A percentile compares a stretch with the other conserved stretches of the same genome.
phyloP scores from a whole-genome alignment of 2,888 invertebrate species.

The Drosophila siamana region DNA sequence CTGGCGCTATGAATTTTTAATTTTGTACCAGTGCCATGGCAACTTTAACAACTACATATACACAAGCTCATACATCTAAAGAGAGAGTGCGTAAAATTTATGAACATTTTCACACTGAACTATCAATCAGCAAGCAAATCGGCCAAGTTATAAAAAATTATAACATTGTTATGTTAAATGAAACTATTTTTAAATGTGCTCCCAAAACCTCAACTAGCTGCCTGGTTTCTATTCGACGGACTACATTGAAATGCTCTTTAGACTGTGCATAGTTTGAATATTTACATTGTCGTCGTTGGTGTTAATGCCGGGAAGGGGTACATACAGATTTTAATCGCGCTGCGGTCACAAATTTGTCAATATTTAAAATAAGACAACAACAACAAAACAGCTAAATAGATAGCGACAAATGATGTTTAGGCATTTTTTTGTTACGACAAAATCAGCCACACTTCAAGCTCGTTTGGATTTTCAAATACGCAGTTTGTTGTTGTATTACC shows the following conservation, averaged over 20 bases:
- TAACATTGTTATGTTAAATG: constrained; percentile 27
- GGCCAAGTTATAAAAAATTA: constrained; percentile 46
- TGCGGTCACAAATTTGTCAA: constrained; percentile 73
- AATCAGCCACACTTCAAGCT: constrained; percentile 74
- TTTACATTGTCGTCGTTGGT: constrained; percentile 37
- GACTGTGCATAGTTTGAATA: constrained; percentile 49
- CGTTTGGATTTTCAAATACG: constrained; percentile 43
- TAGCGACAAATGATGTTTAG: constrained; percentile 59
- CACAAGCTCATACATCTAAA: constrained; percentile 4
- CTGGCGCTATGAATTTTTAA: constrained; percentile 31
- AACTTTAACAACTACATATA: constrained; percentile 29
- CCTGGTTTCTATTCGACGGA: constrained; percentile 6
- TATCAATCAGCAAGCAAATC: constrained; percentile 73
- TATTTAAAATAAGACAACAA: constrained; percentile 45
- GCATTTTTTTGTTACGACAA: constrained; percentile 36
- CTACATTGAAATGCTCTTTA: constrained; percentile 61
- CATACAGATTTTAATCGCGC: constrained; percentile 50
- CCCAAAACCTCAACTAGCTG: constrained; percentile 6
- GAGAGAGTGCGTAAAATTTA: constrained; percentile 50
- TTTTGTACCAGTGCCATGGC: constrained; percentile 40
- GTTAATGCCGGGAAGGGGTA: constrained; percentile 1
- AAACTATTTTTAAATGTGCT: constrained; percentile 63
- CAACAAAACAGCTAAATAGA: constrained; percentile 45
- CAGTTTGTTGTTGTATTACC: constrained; percentile 40
- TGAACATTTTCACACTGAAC: constrained; percentile 62